Base-by-base conservation (phyloP, 2,797 vertebrate species). In the Psittacula echo region DNA sequence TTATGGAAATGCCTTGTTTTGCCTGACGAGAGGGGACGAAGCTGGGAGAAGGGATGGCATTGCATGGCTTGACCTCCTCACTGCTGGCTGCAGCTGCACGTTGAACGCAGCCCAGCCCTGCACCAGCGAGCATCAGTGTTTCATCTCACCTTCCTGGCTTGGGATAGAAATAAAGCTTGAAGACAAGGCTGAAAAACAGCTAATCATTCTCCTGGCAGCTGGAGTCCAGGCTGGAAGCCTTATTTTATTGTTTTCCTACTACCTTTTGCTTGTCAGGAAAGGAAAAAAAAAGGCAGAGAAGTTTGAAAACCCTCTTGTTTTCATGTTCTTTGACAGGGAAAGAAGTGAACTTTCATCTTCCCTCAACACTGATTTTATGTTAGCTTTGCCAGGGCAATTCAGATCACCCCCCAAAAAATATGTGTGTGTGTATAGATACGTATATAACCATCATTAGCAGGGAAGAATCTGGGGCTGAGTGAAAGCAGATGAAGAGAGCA, bases 131-230 rank as follows among this genome's bases (percentile, higher is more conserved):
- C 76, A 41, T 24, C 92, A 19, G 41, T 0, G n/a, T 61, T 78
- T 86, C 19, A 11, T 68, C 86, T 90, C 84, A 78, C 92, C 91
- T 81, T 84, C 77, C 80, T 53, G 37, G 37, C 68, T 58, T 29
- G 34, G 54, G 92, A 85, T 73, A 78, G 9, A 44, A 79, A 73
- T 67, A 80, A 84, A 89, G 1, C 37, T 20, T 29, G 17, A 39
- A 78, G 83, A 45, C 41, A 8, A 61, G 58, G 42, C 88, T 92
- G 90, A 48, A 86, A 86, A 94, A 78, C 65, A 39, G 29, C 71
- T 75, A 76, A 93, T 89, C 67, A 91, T 89, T 89, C 85, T 74
- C 67, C 62, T 68, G 70, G 78, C 79, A 89, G 87, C 89, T 65
- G 37, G 67, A 95, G 47, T 62, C 42, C 7, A 2, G 67, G 61